Evolutionary conservation across 2,888 invertebrate genomes (phyloP).

Genomic region (Scaptomyza reducta): DNA sequence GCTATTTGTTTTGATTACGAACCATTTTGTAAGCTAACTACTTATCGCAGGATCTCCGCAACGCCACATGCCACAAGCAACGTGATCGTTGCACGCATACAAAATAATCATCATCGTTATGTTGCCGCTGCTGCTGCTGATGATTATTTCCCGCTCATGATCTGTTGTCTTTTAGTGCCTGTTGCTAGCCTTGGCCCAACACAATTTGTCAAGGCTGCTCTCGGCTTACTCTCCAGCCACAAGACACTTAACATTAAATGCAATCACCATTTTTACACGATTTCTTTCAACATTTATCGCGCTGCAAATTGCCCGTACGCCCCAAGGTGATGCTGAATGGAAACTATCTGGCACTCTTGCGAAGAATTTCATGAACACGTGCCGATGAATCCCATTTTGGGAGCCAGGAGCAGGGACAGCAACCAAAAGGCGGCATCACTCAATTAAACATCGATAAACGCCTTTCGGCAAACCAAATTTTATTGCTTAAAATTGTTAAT

Average conservation of each 20-base stretch:
- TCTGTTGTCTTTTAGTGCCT: constrained; percentile 20
- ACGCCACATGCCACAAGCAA: constrained; percentile 15
- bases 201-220: constrained; percentile 57
- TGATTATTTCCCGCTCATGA: constrained; percentile 50
- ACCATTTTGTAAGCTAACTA: constrained; percentile 40
- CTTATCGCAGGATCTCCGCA: constrained; percentile 36
- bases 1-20: constrained; percentile 58
- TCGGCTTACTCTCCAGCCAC: constrained; percentile 12
- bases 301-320: constrained; percentile 22
- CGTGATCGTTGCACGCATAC: constrained; percentile 20
- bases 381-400: neutral
- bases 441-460: no score
- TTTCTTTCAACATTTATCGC: constrained; percentile 62
- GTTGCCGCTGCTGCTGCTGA: constrained; percentile 12
- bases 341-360: constrained; percentile 22
- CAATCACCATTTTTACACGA: constrained; percentile 69
- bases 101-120: constrained; percentile 20
- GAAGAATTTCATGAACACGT: constrained; percentile 64
- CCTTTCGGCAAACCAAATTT: no score
- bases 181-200: constrained; percentile 58
- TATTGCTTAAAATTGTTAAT: no score
- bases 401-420: constrained; percentile 41
- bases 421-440: neutral
- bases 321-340: constrained; percentile 25
- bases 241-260: constrained; percentile 64